phyloP scores from a whole-genome alignment of 2,797 vertebrate species.

The Gymnothorax reevesii region DNA sequence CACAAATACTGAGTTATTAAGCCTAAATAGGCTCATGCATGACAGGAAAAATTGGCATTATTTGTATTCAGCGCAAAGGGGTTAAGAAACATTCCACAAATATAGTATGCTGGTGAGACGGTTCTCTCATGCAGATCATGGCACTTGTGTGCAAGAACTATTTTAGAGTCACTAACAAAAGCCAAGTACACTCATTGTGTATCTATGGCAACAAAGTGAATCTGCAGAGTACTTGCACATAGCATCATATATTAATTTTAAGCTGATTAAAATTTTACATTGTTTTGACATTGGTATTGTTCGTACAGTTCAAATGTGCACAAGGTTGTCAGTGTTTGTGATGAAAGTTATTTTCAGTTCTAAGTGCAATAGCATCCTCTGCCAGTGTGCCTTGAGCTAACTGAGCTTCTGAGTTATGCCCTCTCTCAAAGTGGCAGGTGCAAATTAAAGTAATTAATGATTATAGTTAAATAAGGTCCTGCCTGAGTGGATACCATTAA shows the following conservation, averaged over 20 bases:
- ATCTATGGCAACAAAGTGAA: neutral
- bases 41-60: too few species aligned
- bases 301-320: neutral
- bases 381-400: neutral
- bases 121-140: neutral
- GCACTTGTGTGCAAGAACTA: neutral
- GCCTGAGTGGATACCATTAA: neutral
- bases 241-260: neutral
- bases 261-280: neutral
- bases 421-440: neutral
- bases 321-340: neutral
- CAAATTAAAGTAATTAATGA: constrained; percentile 6
- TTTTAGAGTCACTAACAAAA: neutral
- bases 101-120: neutral
- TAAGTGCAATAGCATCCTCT: neutral
- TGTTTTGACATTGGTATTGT: neutral
- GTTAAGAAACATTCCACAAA: neutral
- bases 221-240: neutral
- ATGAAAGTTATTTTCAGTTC: neutral
- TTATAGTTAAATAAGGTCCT: neutral
- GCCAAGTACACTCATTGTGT: neutral
- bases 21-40: too few species aligned
- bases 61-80: too few species aligned
- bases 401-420: neutral
- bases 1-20: too few species aligned